These are phyloP conservation scores for Microdon myrmicae DNA, from an alignment of 2,888 invertebrate species.

Conservation along the genomic window DNA sequence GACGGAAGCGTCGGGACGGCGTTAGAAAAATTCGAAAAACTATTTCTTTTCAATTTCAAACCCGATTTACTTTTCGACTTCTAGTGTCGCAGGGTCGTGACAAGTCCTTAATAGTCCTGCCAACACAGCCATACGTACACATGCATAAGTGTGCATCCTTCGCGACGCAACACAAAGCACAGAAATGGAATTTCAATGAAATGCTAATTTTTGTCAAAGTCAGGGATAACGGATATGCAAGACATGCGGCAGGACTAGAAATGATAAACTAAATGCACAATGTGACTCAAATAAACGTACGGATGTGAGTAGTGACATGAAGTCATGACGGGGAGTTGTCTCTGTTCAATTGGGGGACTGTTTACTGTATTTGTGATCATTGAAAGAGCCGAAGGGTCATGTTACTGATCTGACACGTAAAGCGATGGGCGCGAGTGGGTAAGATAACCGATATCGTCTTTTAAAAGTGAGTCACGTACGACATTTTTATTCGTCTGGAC, in stretches of 20 bases:
- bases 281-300: slow-evolving; percentile 17
- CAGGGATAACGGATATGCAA: slow-evolving; percentile 45
- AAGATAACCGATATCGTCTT: too few relatives aligned
- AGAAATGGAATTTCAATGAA: slow-evolving; percentile 51
- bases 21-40: slow-evolving; percentile 27
- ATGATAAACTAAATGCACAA: slow-evolving; percentile 32
- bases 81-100: slow-evolving; percentile 48
- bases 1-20: too few relatives aligned
- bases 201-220: slow-evolving; percentile 48
- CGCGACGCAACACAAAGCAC: slow-evolving; percentile 32
- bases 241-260: slow-evolving; percentile 32
- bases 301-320: too few relatives aligned
- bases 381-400: too few relatives aligned
- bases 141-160: slow-evolving; percentile 20
- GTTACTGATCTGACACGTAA: too few relatives aligned
- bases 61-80: slow-evolving; percentile 51
- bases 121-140: slow-evolving; percentile 13
- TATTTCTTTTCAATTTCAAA: slow-evolving; percentile 51
- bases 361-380: too few relatives aligned
- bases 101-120: slow-evolving; percentile 48
- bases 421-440: too few relatives aligned
- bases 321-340: too few relatives aligned
- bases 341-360: too few relatives aligned
- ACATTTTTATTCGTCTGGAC: too few relatives aligned
- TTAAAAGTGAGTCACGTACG: too few relatives aligned